phyloP scores from a whole-genome alignment of 2,888 invertebrate species.

The Amblyteles armatorius region DNA sequence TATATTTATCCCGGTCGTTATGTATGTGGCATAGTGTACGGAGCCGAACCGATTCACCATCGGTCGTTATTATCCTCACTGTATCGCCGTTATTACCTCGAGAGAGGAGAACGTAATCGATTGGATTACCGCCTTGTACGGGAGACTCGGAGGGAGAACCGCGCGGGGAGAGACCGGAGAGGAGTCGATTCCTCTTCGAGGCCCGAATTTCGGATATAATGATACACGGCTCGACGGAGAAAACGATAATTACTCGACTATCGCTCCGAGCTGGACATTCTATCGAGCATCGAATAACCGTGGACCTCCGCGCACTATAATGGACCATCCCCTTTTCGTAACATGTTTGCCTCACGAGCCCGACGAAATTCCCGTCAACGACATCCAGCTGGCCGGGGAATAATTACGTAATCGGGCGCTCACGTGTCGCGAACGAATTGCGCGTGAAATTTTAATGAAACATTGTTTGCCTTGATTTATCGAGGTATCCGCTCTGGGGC shows the following conservation, averaged over 20 bases:
- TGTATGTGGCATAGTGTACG: slow-evolving; percentile 1
- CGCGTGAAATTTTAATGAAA: background rate
- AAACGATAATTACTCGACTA: slow-evolving; percentile 42
- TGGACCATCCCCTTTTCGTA: slow-evolving; percentile 1
- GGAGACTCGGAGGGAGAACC: background rate
- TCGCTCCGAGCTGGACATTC: slow-evolving; percentile 22
- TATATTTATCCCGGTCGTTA: slow-evolving; percentile 50
- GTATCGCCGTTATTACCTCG: slow-evolving; percentile 69
- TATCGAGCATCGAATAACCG: background rate
- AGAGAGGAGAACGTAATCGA: slow-evolving; percentile 64
- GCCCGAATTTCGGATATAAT: slow-evolving; percentile 42
- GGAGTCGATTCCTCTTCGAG: background rate
- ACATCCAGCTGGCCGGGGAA: background rate
- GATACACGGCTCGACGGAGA: slow-evolving; percentile 36
- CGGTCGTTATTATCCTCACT: slow-evolving; percentile 29
- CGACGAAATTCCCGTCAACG: background rate
- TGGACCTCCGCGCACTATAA: background rate
- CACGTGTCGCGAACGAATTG: background rate
- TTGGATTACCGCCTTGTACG: slow-evolving; percentile 63
- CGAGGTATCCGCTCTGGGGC: no score
- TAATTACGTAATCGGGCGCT: background rate
- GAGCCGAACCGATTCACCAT: slow-evolving; percentile 8
- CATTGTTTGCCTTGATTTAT: background rate
- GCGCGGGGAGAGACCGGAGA: background rate
- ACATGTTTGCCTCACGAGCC: background rate